Evolutionary conservation across 1,140 invertebrate genomes (phyloP).

Genomic region (Euglossa dilemma): DNA sequence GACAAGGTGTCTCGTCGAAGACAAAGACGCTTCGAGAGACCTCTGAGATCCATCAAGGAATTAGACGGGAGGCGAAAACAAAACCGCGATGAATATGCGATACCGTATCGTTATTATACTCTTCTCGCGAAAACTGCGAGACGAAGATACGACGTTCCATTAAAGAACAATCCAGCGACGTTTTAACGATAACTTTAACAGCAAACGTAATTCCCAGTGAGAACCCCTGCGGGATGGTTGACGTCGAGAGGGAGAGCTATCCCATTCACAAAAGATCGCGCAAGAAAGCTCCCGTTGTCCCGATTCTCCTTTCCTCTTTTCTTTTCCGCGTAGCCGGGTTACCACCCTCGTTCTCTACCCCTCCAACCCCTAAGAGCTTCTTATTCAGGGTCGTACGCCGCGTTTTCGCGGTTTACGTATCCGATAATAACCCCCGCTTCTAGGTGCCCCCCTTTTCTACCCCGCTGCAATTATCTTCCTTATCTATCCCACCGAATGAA

Average conservation of each 20-base stretch:
- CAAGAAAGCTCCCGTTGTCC: conserved; percentile 32
- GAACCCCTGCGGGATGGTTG: neutral
- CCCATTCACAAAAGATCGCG: conserved; percentile 53
- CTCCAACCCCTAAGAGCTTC: neutral
- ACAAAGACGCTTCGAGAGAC: too few relatives aligned
- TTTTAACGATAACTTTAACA: too few relatives aligned
- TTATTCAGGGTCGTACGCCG: conserved; percentile 28
- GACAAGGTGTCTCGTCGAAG: too few relatives aligned
- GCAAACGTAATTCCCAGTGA: neutral
- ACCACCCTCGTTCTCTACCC: conserved; percentile 17
- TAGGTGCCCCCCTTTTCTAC: neutral
- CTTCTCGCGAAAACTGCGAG: too few relatives aligned
- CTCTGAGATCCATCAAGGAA: too few relatives aligned
- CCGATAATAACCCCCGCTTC: conserved; percentile 22
- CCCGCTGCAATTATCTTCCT: neutral
- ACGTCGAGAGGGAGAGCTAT: conserved; percentile 36
- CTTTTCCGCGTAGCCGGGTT: conserved; percentile 21
- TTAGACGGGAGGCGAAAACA: neutral
- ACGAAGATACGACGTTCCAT: too few relatives aligned
- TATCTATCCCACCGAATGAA: neutral
- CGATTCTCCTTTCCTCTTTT: conserved; percentile 38
- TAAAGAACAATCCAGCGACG: too few relatives aligned
- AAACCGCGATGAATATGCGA: too few relatives aligned
- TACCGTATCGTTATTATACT: too few relatives aligned
- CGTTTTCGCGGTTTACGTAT: conserved; percentile 35